A percentile compares a stretch with the other conserved stretches of the same genome.
These are phyloP conservation scores for Tyria jacobaeae DNA, from an alignment of 2,888 invertebrate genomes.

Conservation along the genomic window DNA sequence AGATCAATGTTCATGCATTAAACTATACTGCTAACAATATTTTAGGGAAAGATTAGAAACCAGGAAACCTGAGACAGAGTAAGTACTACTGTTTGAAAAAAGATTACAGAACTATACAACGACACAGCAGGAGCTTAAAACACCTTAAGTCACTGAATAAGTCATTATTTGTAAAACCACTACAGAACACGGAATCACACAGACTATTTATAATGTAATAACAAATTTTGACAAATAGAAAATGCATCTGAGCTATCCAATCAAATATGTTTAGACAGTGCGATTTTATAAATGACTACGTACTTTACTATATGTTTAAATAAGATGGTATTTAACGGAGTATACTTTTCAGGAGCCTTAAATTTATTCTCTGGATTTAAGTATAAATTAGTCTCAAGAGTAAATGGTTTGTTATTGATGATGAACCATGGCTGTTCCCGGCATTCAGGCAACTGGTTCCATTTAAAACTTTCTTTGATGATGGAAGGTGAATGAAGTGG, in stretches of 20 bases:
- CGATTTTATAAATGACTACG: conserved; percentile 9
- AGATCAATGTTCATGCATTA: conserved; percentile 6
- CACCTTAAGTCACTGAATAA: not conserved
- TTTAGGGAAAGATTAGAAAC: not conserved
- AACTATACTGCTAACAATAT: not conserved
- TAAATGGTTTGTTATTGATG: conserved; percentile 29
- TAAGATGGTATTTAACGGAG: not conserved
- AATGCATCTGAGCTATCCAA: conserved; percentile 10
- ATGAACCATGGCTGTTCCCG: conserved; percentile 15
- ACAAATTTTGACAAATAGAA: not conserved
- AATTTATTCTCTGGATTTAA: not conserved
- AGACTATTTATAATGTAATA: not conserved
- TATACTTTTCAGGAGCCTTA: conserved; percentile 7
- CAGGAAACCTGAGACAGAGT: too few relatives aligned
- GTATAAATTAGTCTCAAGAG: conserved; percentile 32
- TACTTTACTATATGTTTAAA: conserved; percentile 2
- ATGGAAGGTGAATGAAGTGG: conserved; percentile 59
- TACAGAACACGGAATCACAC: conserved; percentile 13
- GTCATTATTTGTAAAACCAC: conserved; percentile 4
- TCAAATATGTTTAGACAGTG: conserved; percentile 7
- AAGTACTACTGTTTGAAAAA: not conserved
- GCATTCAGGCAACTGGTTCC: conserved; percentile 16
- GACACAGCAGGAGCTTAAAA: conserved; percentile 7
- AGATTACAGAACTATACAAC: conserved; percentile 3
- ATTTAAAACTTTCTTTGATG: conserved; percentile 49